Conservation (phyloP, 2,797 vertebrate species). For the Monodelphis domestica region DNA sequence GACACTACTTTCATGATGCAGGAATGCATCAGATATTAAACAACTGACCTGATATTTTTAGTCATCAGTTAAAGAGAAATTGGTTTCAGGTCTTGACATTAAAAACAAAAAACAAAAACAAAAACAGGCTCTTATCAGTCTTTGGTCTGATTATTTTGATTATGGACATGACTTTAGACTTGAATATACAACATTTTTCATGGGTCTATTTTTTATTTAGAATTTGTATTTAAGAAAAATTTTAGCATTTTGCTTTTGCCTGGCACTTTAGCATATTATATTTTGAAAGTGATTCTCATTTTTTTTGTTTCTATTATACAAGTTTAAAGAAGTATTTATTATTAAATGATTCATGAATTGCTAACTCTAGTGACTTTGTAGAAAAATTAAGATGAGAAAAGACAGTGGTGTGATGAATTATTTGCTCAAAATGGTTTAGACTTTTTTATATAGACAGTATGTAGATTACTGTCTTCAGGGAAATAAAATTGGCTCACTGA, state of each 20-base stretch:
- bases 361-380: slow-evolving; percentile 51
- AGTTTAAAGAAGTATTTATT: slow-evolving; percentile 59
- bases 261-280: slow-evolving; percentile 53
- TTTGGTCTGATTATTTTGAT: background rate
- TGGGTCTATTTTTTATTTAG: slow-evolving; percentile 48
- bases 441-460: slow-evolving; percentile 48
- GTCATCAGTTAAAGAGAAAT: slow-evolving; percentile 61
- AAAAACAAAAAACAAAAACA: background rate
- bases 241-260: slow-evolving; percentile 43
- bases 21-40: slow-evolving; percentile 23
- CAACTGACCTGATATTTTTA: slow-evolving; percentile 33
- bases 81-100: slow-evolving; percentile 54
- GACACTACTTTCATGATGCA: slow-evolving; percentile 18
- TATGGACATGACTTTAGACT: slow-evolving; percentile 41
- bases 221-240: slow-evolving; percentile 46
- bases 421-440: slow-evolving; percentile 54
- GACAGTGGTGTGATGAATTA: slow-evolving; percentile 38
- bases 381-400: slow-evolving; percentile 51
- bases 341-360: slow-evolving; percentile 71
- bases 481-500: slow-evolving; percentile 57
- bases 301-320: slow-evolving; percentile 62
- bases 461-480: slow-evolving; percentile 45
- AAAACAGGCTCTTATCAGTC: background rate
- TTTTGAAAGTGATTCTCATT: slow-evolving; percentile 50
- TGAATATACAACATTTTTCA: slow-evolving; percentile 31